Conservation (phyloP, 2,797 vertebrate genomes). For the Emydoidea blandingii region DNA sequence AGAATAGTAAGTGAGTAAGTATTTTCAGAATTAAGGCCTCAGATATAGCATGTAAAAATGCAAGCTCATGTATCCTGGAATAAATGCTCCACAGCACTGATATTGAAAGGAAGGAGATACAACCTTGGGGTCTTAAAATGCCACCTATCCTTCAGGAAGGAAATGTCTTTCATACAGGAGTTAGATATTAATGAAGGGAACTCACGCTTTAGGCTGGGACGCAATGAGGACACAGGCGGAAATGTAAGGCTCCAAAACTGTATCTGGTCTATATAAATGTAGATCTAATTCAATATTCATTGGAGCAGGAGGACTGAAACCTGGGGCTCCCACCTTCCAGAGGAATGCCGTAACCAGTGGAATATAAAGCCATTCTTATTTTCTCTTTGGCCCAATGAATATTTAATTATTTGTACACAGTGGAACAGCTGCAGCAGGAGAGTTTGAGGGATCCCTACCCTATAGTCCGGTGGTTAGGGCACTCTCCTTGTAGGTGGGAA, state of each 20-base stretch:
- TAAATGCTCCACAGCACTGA: background rate
- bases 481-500: background rate
- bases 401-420: background rate
- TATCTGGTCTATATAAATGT: background rate
- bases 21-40: background rate
- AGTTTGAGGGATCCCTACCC: background rate
- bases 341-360: background rate
- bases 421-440: background rate
- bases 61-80: background rate
- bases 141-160: background rate
- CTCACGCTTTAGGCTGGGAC: background rate
- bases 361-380: background rate
- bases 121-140: background rate
- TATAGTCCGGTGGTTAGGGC: background rate
- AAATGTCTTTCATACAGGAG: background rate
- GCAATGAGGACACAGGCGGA: background rate
- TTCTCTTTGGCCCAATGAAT: background rate
- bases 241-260: background rate
- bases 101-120: background rate
- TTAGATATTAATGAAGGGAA: background rate
- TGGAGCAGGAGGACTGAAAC: background rate
- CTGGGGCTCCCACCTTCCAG: background rate
- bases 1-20: background rate
- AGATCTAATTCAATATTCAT: background rate
- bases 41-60: background rate